Percentiles rank a stretch among this genome's conserved stretches.
These are phyloP conservation scores for Psammodynastes pulverulentus DNA, from an alignment of 2,113 vertebrate species.

Conservation along the genomic window DNA sequence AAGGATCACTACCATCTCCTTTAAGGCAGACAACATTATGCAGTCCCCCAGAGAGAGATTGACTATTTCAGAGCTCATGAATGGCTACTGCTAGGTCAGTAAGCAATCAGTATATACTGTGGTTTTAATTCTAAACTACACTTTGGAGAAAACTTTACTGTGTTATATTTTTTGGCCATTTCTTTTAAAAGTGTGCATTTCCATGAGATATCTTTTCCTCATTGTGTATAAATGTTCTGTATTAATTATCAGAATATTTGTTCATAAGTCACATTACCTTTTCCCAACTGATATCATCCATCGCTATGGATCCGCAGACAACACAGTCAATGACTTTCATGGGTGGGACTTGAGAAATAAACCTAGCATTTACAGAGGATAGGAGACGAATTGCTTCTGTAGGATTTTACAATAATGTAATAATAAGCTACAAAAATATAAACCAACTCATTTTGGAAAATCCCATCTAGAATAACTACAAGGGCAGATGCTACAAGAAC, in stretches of 20 bases:
- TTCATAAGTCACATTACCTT: background rate
- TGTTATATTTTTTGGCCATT: background rate
- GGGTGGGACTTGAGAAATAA: background rate
- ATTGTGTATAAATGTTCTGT: background rate
- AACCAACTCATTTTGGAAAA: background rate
- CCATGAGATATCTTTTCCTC: background rate
- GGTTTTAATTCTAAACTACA: background rate
- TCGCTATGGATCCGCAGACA: background rate
- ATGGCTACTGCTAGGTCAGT: background rate
- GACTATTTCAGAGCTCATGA: background rate
- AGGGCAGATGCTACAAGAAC: background rate
- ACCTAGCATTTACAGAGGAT: background rate
- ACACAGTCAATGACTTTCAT: background rate
- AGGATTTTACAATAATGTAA: background rate
- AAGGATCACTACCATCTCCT: background rate
- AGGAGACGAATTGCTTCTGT: background rate
- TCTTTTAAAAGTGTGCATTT: background rate
- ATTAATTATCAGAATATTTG: background rate
- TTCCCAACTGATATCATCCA: background rate
- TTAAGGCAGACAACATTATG: background rate
- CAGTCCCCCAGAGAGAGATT: background rate
- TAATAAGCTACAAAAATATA: background rate
- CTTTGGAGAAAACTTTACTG: background rate
- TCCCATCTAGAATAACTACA: background rate
- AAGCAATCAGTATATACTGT: background rate